A percentile compares a stretch with the other conserved stretches of the same genome.
These are phyloP conservation scores for Hydra vulgaris DNA, from an alignment of 30 jellyfish, hydroid and myxozoan genomes.

Conservation along the genomic window DNA sequence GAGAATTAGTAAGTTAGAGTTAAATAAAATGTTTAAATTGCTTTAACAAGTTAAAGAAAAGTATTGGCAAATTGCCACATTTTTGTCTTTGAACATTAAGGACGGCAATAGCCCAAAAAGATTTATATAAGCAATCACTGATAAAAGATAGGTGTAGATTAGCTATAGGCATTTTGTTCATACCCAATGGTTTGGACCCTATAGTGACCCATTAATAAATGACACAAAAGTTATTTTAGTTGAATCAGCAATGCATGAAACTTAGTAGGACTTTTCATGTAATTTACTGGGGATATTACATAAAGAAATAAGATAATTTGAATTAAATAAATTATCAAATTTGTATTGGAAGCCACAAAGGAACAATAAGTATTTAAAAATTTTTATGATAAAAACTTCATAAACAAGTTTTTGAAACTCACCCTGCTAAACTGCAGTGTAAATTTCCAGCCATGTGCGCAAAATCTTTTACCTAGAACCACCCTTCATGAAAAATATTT, in stretches of 20 bases:
- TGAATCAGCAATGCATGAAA: neutral
- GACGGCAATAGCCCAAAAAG: neutral
- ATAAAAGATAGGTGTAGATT: neutral
- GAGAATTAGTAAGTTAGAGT: neutral
- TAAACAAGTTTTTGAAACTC: neutral
- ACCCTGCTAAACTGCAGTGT: neutral
- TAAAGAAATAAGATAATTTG: neutral
- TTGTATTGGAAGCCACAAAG: neutral
- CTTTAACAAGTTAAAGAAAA: neutral
- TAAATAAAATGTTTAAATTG: neutral
- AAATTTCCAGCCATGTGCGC: neutral
- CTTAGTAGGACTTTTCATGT: neutral
- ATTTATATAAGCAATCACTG: neutral
- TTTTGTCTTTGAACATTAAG: neutral
- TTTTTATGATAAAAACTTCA: neutral
- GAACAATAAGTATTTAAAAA: neutral
- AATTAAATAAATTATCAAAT: neutral
- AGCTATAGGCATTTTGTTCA: neutral
- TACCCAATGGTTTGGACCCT: neutral
- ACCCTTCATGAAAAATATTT: neutral
- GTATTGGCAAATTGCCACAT: neutral
- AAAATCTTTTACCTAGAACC: neutral
- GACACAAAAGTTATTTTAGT: neutral
- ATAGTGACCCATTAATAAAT: neutral
- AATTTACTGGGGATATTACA: neutral